Evolutionary conservation across 2,888 invertebrate genomes (phyloP).

Genomic region (Tenthredo distinguenda): DNA sequence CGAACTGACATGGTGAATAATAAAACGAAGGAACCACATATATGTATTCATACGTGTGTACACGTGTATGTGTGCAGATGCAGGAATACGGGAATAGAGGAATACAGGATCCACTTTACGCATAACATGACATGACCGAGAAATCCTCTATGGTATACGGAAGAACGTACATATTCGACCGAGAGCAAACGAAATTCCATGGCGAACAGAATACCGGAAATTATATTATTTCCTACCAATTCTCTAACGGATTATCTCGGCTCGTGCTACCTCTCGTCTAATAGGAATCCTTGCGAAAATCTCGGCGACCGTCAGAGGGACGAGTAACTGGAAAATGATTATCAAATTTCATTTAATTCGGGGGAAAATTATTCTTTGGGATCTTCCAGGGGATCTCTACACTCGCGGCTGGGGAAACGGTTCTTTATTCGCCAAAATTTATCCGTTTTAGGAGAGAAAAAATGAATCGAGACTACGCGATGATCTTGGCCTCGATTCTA

Average conservation of each 20-base stretch:
- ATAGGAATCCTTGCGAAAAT: background rate
- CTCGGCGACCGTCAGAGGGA: background rate
- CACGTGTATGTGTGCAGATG: background rate
- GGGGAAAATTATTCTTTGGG: background rate
- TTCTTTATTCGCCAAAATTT: too few species aligned
- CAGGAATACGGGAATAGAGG: background rate
- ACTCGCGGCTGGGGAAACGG: too few species aligned
- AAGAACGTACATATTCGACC: background rate
- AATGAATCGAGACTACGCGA: background rate
- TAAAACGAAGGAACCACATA: background rate
- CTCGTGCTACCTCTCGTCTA: background rate
- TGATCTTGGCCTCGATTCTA: conserved; percentile 13
- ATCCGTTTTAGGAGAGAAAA: background rate
- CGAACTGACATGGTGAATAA: background rate
- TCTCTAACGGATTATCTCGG: conserved; percentile 53
- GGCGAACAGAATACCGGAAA: conserved; percentile 65
- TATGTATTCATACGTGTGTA: background rate
- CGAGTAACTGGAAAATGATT: too few species aligned
- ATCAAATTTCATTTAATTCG: too few species aligned
- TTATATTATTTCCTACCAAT: conserved; percentile 73
- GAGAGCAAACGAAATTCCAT: background rate
- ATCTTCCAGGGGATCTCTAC: too few species aligned
- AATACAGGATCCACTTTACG: background rate
- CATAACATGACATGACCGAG: background rate
- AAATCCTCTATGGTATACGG: background rate